phyloP scores from a whole-genome alignment of 2,113 vertebrate genomes.

The Coracopsis vasa region DNA sequence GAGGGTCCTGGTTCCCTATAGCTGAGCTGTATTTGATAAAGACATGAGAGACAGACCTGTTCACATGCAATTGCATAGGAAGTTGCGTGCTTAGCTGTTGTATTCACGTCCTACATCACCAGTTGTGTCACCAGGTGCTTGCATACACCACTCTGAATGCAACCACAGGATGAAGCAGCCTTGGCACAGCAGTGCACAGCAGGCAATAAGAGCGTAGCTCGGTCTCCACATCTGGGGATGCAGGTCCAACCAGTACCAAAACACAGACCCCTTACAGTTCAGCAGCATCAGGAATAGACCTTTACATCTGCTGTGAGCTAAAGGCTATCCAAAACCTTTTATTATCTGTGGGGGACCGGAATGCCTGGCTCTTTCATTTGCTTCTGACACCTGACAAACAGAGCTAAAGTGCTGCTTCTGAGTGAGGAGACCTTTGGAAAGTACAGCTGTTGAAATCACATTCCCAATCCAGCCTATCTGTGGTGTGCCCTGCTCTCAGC shows the following conservation, averaged over 20 bases:
- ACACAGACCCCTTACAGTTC: neutral
- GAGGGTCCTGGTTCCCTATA: neutral
- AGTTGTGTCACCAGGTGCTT: neutral
- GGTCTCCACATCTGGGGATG: neutral
- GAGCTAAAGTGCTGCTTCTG: neutral
- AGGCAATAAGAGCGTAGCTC: neutral
- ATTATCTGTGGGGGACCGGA: neutral
- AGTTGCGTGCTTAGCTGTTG: neutral
- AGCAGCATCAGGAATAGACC: neutral
- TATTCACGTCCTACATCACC: neutral
- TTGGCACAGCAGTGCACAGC: neutral
- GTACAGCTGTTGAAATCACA: neutral
- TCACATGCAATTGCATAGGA: fast-evolving
- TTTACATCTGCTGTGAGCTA: neutral
- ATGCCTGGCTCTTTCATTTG: neutral
- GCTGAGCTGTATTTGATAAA: neutral
- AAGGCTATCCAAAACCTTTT: neutral
- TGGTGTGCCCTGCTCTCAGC: neutral
- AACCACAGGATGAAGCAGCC: neutral
- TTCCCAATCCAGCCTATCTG: neutral
- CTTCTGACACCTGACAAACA: neutral
- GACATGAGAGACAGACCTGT: neutral
- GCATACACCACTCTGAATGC: fast-evolving
- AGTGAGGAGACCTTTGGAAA: neutral
- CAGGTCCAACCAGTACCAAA: neutral